phyloP scores from a whole-genome alignment of 2,113 vertebrate species.

The Scomber scombrus region DNA sequence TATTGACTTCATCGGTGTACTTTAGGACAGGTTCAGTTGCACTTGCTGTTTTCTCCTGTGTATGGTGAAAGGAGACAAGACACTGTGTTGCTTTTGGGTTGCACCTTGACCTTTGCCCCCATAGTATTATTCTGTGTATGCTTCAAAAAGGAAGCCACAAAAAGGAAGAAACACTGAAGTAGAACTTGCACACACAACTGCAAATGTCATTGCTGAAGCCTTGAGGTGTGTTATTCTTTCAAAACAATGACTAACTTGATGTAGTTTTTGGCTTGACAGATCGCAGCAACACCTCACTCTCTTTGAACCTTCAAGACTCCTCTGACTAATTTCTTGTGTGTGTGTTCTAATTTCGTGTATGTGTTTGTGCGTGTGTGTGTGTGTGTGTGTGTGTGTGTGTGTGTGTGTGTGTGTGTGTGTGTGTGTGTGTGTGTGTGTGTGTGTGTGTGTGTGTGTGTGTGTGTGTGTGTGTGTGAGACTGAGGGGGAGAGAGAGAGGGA shows the following conservation, averaged over 20 bases:
- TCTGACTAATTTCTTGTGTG: conserved; percentile 53
- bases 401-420: conserved; percentile 14
- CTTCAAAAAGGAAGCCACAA: background rate
- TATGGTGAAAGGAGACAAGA: background rate
- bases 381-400: conserved; percentile 12
- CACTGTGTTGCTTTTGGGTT: background rate
- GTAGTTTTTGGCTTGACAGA: conserved; percentile 21
- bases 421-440: conserved; percentile 22
- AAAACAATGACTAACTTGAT: conserved; percentile 44
- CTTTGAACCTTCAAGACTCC: conserved; percentile 42
- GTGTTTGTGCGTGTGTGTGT: conserved; percentile 2
- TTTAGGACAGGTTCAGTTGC: background rate
- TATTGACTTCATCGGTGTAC: background rate
- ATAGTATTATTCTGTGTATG: background rate
- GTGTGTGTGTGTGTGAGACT: background rate
- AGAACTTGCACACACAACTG: background rate
- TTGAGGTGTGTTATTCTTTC: conserved; percentile 30
- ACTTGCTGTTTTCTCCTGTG: background rate
- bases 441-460: conserved; percentile 1
- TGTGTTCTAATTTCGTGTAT: background rate
- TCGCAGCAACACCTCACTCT: conserved; percentile 31
- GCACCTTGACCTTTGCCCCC: background rate
- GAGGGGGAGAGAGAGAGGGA: background rate
- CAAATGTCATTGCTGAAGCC: conserved; percentile 39
- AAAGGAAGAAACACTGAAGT: background rate